Conservation (phyloP, 2,797 vertebrate genomes). For the Sebastes matsubarae region DNA sequence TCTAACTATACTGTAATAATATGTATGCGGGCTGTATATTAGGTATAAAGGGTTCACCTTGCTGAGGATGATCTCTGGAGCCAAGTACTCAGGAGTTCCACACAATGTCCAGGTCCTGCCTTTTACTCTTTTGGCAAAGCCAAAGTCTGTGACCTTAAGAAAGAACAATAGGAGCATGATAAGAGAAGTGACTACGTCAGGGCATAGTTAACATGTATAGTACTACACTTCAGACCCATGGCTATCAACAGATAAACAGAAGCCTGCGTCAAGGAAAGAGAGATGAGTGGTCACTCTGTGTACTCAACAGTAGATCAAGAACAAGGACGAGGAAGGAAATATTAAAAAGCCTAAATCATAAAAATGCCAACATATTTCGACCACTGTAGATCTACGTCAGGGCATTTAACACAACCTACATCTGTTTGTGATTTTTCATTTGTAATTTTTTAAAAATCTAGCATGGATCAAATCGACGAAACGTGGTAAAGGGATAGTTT, state of each 20-base stretch:
- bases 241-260: not conserved
- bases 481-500: not conserved
- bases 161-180: not conserved
- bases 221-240: not conserved
- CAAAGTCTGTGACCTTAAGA: constrained; percentile 96
- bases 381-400: not conserved
- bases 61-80: constrained; percentile 99
- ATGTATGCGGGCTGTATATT: not conserved
- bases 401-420: not conserved
- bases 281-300: not conserved
- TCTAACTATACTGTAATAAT: not conserved
- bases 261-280: not conserved
- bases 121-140: constrained; percentile 99
- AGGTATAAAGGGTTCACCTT: constrained; percentile 83
- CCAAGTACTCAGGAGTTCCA: constrained; percentile 98
- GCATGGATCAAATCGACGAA: not conserved
- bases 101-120: constrained; percentile 99
- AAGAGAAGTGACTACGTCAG: not conserved
- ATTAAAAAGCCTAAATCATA: too few species aligned
- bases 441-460: not conserved
- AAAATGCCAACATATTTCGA: not conserved
- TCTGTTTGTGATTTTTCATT: not conserved
- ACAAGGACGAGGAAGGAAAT: too few species aligned
- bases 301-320: not conserved
- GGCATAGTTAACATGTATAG: not conserved